Base-by-base conservation (phyloP, 2,888 invertebrate species). In the Strigamia maritima region DNA sequence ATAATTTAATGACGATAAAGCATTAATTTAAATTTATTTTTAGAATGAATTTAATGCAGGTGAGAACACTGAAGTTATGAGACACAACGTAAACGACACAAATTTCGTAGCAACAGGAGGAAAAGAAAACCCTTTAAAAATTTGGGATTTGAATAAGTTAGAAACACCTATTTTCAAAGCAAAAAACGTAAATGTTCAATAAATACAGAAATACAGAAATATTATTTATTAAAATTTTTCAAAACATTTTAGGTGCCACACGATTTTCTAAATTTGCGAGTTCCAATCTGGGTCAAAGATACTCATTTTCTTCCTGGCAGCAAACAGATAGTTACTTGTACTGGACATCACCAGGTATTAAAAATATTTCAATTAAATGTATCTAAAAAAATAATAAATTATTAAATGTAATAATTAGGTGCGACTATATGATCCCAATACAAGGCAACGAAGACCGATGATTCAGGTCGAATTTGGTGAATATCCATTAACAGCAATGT, bases 381-480 rank as follows among this genome's bases (percentile, higher is more conserved):
- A 6, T 35, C 10, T 35, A 35, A 6, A 35, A 10, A 35, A 35
- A 35, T 6, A n/a, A n/a, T n/a, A n/a, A n/a, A n/a, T 1, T 35
- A 35, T 8, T 35, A 35, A 35, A 22, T 60, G 2, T 8, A 60
- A 19, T 60, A 1, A 60, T 24, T 75, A 91, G 89, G 86, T 91
- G 60, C 87, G 93, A 40, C 85, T 97, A 19, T 98, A 97, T 86
- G 98, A 98, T 86, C 91, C 88, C 0, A 85, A 90, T 0, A 82
- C 91, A 12, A 89, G 90, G 0, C 96, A 96, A 81, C 83, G 87
- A 83, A 87, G 93, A 79, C 96, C 97, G 0, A 91, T 95, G 0
- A 86, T 90, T 7, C 91, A 91, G 82, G 89, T 93, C 60, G 88
- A 90, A 78, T 90, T 92, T 82, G 88, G 90, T 76, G 91, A 92